Evolutionary conservation across 2,113 vertebrate species (phyloP).

Genomic region (Xerus inauris): DNA sequence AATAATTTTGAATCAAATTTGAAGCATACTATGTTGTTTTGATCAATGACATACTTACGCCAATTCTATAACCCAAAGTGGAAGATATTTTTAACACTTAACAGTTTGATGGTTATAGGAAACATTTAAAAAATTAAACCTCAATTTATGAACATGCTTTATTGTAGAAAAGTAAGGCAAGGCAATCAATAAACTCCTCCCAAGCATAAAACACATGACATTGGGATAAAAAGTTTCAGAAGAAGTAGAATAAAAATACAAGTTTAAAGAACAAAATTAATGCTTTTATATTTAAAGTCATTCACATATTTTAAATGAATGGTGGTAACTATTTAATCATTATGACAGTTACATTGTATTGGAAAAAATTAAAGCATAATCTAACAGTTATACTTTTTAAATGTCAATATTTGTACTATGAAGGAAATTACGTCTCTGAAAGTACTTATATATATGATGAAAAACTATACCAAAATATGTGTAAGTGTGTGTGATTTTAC

Average conservation of each 20-base stretch:
- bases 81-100: slow-evolving; percentile 43
- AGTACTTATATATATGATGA: slow-evolving; percentile 1
- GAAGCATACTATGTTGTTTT: slow-evolving; percentile 47
- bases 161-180: slow-evolving; percentile 26
- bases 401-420: neutral
- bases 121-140: slow-evolving; percentile 59
- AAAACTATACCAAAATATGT: neutral
- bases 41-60: slow-evolving; percentile 37
- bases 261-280: slow-evolving; percentile 37
- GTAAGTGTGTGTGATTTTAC: neutral
- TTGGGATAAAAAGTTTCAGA: neutral
- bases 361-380: neutral
- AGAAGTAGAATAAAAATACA: slow-evolving; percentile 25
- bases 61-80: slow-evolving; percentile 41
- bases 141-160: slow-evolving; percentile 49
- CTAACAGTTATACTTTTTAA: slow-evolving; percentile 42
- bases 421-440: slow-evolving; percentile 10
- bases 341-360: neutral
- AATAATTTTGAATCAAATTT: slow-evolving; percentile 58
- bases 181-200: neutral
- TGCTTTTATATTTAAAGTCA: slow-evolving; percentile 26
- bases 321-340: neutral
- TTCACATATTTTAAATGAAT: slow-evolving; percentile 25
- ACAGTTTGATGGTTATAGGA: slow-evolving; percentile 34
- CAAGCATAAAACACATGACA: slow-evolving; percentile 36